Evolutionary conservation across 2,888 invertebrate species (phyloP).

Genomic region (Leptinotarsa peninsularis): DNA sequence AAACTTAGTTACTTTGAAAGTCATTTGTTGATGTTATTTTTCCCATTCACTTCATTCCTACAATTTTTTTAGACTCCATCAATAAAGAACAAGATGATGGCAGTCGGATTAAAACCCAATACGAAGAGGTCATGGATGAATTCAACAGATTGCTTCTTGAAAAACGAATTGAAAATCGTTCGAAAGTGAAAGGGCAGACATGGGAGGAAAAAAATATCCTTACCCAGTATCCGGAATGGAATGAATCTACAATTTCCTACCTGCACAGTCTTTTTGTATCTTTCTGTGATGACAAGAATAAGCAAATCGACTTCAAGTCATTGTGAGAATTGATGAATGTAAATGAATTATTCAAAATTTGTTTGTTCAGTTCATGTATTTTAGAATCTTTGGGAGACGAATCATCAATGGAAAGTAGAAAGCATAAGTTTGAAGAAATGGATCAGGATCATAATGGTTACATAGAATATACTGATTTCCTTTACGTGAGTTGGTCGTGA

Average conservation of each 20-base stretch:
- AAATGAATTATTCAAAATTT: not conserved
- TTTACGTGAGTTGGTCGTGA: constrained; percentile 61
- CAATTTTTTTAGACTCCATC: not conserved
- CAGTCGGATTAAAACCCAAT: constrained; percentile 25
- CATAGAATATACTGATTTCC: constrained; percentile 72
- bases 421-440: constrained; percentile 67
- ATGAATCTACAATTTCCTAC: constrained; percentile 71
- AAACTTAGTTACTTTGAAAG: too few relatives aligned
- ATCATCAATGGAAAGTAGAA: constrained; percentile 67
- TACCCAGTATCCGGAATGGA: constrained; percentile 71
- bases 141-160: constrained; percentile 37
- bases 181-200: constrained; percentile 27
- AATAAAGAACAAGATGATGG: constrained; percentile 15
- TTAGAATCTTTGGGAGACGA: constrained; percentile 71
- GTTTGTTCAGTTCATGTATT: constrained; percentile 37
- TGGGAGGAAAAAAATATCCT: constrained; percentile 33
- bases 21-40: not conserved
- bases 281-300: constrained; percentile 71
- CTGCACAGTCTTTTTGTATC: constrained; percentile 71
- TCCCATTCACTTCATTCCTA: not conserved
- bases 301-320: constrained; percentile 69
- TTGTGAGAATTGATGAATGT: constrained; percentile 33
- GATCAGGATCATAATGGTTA: constrained; percentile 71
- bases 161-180: constrained; percentile 32
- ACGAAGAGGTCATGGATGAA: constrained; percentile 35